Evolutionary conservation across 2,113 vertebrate species (phyloP).

Genomic region (Sisor rabdophorus): DNA sequence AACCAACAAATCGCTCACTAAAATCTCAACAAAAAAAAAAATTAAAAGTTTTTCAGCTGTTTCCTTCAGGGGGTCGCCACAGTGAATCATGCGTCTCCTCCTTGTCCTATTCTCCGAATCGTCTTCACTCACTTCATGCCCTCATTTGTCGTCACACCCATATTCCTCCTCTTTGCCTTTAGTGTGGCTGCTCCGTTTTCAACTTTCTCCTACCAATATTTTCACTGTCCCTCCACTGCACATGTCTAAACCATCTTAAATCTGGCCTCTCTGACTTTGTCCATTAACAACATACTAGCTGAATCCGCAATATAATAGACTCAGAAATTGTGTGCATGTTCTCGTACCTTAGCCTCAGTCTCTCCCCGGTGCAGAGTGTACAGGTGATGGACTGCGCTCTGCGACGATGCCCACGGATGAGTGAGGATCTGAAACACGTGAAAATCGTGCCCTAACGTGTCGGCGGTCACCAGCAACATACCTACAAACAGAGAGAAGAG

Average conservation of each 20-base stretch:
- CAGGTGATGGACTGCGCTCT: conserved; percentile 94
- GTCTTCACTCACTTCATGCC: too few species aligned
- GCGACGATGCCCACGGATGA: conserved; percentile 93
- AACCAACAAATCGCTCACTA: conserved; percentile 31
- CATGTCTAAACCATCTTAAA: too few species aligned
- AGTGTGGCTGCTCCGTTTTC: too few species aligned
- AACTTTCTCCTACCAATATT: too few species aligned
- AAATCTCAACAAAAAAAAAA: conserved; percentile 17
- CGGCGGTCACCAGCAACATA: conserved; percentile 95
- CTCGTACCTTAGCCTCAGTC: conserved; percentile 92
- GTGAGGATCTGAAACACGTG: conserved; percentile 96
- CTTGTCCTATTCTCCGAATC: too few species aligned
- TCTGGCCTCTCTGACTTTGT: too few species aligned
- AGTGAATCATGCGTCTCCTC: too few species aligned
- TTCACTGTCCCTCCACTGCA: too few species aligned
- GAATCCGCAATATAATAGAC: background rate
- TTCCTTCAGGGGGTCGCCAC: too few species aligned
- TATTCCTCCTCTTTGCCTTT: too few species aligned
- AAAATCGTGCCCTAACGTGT: conserved; percentile 93
- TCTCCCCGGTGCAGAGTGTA: conserved; percentile 98
- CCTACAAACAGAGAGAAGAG: conserved; percentile 62
- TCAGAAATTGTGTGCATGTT: background rate
- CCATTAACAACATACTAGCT: background rate
- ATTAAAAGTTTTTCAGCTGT: too few species aligned
- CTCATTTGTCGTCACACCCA: too few species aligned